Percentiles rank a stretch among this genome's conserved stretches.
These are phyloP conservation scores for Deroplatys truncata DNA, from an alignment of 2,888 invertebrate species.

Conservation along the genomic window DNA sequence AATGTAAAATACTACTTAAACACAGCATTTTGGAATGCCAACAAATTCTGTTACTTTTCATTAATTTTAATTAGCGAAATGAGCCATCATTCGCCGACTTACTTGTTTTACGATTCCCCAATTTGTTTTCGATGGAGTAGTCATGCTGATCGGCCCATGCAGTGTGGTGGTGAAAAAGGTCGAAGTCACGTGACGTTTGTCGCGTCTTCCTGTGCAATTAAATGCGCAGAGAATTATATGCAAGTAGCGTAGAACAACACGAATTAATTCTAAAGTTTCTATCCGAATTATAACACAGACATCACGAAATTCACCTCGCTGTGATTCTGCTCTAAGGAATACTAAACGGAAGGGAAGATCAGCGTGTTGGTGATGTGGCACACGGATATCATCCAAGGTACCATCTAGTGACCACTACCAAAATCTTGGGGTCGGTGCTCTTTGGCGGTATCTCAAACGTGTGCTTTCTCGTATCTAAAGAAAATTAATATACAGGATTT, in stretches of 20 bases:
- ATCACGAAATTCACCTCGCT: background rate
- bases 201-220: slow-evolving; percentile 9
- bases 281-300: background rate
- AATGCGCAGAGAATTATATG: background rate
- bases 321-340: background rate
- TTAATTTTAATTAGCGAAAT: background rate
- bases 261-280: background rate
- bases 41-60: background rate
- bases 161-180: slow-evolving; percentile 31
- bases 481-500: too few relatives aligned
- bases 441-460: background rate
- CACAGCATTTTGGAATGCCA: background rate
- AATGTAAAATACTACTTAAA: background rate
- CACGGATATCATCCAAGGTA: slow-evolving; percentile 7
- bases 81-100: slow-evolving; percentile 24
- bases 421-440: background rate
- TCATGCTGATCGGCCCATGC: slow-evolving; percentile 35
- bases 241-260: background rate
- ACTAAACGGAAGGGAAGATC: background rate
- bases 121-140: slow-evolving; percentile 48
- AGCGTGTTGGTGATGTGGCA: slow-evolving; percentile 26
- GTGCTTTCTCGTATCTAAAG: too few relatives aligned
- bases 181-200: slow-evolving; percentile 31
- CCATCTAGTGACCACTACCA: slow-evolving; percentile 13
- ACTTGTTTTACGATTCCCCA: slow-evolving; percentile 61